Percentiles rank a stretch among this genome's conserved stretches.
Conservation (phyloP, 1,140 invertebrate genomes). For the Pachyrhynchus sulphureomaculatus region DNA sequence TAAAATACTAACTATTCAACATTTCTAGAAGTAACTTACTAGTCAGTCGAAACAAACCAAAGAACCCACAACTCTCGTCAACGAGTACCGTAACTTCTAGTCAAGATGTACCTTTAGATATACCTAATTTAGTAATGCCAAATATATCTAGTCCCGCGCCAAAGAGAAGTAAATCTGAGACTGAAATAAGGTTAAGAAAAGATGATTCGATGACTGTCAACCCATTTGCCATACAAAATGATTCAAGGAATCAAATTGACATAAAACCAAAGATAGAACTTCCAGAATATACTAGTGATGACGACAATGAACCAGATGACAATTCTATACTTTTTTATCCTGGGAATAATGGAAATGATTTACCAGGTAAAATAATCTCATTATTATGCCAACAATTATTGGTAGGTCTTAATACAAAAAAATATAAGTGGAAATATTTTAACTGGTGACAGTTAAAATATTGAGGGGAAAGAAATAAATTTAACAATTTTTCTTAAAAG, state of each 20-base stretch:
- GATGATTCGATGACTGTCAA: slow-evolving; percentile 36
- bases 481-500: too few relatives aligned
- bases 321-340: slow-evolving; percentile 24
- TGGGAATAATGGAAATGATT: slow-evolving; percentile 28
- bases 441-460: too few relatives aligned
- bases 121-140: slow-evolving; percentile 25
- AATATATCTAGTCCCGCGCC: slow-evolving; percentile 36
- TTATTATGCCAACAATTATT: too few relatives aligned
- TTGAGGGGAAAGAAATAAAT: too few relatives aligned
- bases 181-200: slow-evolving; percentile 39
- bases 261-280: slow-evolving; percentile 57
- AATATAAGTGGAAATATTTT: too few relatives aligned
- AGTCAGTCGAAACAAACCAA: slow-evolving; percentile 35
- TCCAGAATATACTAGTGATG: slow-evolving; percentile 61
- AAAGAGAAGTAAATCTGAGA: slow-evolving; percentile 43
- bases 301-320: slow-evolving; percentile 50
- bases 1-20: too few relatives aligned
- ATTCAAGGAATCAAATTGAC: slow-evolving; percentile 31
- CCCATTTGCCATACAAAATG: slow-evolving; percentile 38
- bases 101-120: slow-evolving; percentile 41
- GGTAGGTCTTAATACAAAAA: too few relatives aligned
- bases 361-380: slow-evolving; percentile 28
- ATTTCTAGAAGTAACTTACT: slow-evolving; percentile 15
- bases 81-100: slow-evolving; percentile 46
- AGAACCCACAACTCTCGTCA: slow-evolving; percentile 37